These are phyloP conservation scores for Strigops habroptila DNA, from an alignment of 2,113 vertebrate genomes.

Conservation along the genomic window DNA sequence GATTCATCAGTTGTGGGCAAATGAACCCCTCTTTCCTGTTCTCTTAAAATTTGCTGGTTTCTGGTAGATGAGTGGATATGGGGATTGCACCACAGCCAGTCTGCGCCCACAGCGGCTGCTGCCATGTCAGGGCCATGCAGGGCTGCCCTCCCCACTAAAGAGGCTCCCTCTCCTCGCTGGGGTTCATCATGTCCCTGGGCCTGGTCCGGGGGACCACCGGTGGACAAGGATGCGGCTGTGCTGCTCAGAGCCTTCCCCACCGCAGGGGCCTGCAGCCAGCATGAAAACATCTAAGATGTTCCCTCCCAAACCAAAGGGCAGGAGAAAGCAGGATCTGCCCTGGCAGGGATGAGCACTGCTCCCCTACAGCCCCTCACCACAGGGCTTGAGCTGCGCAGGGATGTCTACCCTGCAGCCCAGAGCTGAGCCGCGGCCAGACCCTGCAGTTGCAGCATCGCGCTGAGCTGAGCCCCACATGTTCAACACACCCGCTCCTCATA, in stretches of 20 bases:
- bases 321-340: neutral
- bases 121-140: rapidly evolving
- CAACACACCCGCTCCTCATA: rapidly evolving
- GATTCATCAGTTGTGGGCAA: neutral
- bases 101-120: neutral
- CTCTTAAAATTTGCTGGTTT: neutral
- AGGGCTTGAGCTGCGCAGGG: neutral
- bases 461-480: rapidly evolving
- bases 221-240: rapidly evolving
- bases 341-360: neutral
- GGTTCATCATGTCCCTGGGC: too few species aligned
- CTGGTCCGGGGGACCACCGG: rapidly evolving
- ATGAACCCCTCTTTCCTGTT: neutral
- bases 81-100: neutral
- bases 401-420: rapidly evolving
- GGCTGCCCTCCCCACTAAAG: too few species aligned
- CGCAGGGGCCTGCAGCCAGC: neutral
- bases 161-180: neutral
- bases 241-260: neutral
- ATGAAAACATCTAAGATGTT: neutral
- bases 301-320: neutral
- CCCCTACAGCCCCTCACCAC: neutral
- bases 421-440: neutral
- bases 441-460: neutral
- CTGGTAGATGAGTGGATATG: neutral